Conservation (phyloP, 2,113 vertebrate genomes). For the Aptenodytes forsteri region DNA sequence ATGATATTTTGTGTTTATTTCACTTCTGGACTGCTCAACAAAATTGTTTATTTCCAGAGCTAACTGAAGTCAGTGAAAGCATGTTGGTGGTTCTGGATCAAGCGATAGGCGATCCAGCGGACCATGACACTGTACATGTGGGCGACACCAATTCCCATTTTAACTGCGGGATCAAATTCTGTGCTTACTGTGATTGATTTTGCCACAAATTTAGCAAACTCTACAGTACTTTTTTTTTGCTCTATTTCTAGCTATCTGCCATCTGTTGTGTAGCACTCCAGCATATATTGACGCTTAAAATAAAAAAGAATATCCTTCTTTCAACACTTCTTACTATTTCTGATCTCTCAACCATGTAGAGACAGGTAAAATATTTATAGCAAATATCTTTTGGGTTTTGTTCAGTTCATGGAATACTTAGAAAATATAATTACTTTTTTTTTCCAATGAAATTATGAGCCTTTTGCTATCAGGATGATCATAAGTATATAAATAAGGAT, state of each 20-base stretch:
- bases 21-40: neutral
- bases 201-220: neutral
- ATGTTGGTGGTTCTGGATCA: neutral
- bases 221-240: neutral
- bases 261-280: neutral
- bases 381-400: neutral
- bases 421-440: neutral
- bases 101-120: accelerated
- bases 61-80: neutral
- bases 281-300: neutral
- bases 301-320: neutral
- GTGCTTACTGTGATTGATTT: neutral
- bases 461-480: neutral
- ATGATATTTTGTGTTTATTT: neutral
- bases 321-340: neutral
- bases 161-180: neutral
- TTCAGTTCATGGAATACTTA: neutral
- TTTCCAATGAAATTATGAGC: neutral
- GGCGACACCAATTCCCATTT: neutral
- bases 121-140: accelerated
- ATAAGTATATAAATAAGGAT: neutral
- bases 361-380: neutral
- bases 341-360: neutral
- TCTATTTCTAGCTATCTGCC: neutral
- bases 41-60: neutral